Conservation (phyloP, 37 sponge, comb jelly and placozoan species). For the Ianthella basta region DNA sequence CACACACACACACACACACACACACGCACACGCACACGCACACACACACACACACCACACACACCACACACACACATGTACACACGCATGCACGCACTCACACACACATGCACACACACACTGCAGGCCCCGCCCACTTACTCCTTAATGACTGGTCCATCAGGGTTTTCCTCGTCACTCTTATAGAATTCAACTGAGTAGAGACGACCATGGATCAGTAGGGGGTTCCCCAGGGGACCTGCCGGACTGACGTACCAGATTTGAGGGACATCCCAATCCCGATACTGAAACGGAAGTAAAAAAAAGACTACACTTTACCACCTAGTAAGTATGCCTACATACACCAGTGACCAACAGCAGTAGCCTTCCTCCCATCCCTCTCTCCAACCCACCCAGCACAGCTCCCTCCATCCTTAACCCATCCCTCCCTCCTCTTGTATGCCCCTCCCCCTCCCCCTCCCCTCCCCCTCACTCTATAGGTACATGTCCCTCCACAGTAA, state of each 20-base stretch:
- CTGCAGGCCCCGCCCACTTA: background rate
- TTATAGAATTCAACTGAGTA: slow-evolving; percentile 10
- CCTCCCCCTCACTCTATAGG: background rate
- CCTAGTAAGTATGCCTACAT: too few species aligned
- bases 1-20: too few species aligned
- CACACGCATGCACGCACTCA: too few species aligned
- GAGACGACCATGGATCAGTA: slow-evolving; percentile 18
- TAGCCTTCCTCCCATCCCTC: too few species aligned
- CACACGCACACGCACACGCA: background rate
- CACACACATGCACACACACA: background rate
- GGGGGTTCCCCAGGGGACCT: slow-evolving; percentile 4
- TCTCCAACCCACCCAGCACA: too few species aligned
- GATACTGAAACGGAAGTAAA: background rate
- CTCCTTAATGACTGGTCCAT: slow-evolving; percentile 18
- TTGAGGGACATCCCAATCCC: background rate
- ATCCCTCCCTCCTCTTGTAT: background rate
- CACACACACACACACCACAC: too few species aligned
- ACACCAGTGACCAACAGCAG: too few species aligned
- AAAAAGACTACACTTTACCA: background rate
- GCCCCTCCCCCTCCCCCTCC: background rate
- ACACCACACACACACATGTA: background rate
- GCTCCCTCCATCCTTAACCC: background rate
- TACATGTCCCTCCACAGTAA: too few species aligned
- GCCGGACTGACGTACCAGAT: slow-evolving; percentile 1
- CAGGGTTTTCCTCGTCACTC: slow-evolving; percentile 26